A percentile compares a stretch with the other conserved stretches of the same genome.
These are phyloP conservation scores for Orchesella cincta DNA, from an alignment of 1,140 invertebrate species.

Conservation along the genomic window DNA sequence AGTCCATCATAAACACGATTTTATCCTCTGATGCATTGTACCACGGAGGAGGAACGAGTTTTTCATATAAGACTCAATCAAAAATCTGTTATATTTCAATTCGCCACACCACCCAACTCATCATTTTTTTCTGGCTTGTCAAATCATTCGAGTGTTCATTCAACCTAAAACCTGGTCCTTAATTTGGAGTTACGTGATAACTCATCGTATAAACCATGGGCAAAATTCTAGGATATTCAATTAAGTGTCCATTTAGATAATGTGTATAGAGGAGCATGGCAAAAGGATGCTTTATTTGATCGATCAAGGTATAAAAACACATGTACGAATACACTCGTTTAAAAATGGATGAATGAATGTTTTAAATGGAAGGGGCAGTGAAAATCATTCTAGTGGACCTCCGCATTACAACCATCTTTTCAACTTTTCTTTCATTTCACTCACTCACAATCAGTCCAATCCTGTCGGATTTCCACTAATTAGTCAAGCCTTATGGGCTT, in stretches of 20 bases:
- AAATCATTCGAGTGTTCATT: neutral
- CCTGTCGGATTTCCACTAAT: slow-evolving; percentile 15
- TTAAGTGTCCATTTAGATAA: slow-evolving; percentile 3
- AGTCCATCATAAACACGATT: neutral
- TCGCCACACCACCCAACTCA: slow-evolving; percentile 16
- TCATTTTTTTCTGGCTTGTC: slow-evolving; percentile 9
- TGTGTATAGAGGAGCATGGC: neutral
- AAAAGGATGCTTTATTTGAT: too few relatives aligned
- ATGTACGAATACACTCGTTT: too few relatives aligned
- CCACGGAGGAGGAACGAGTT: too few relatives aligned
- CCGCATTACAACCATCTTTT: too few relatives aligned
- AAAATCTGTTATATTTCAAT: neutral
- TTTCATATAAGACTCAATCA: too few relatives aligned
- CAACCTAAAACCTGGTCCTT: neutral
- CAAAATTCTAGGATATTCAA: neutral
- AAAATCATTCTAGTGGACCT: neutral
- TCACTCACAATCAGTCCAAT: too few relatives aligned
- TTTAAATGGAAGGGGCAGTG: neutral
- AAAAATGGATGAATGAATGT: too few relatives aligned
- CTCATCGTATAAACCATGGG: neutral
- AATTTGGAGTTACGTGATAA: slow-evolving; percentile 19
- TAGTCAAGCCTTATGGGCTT: neutral
- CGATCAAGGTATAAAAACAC: too few relatives aligned
- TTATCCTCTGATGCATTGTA: neutral
- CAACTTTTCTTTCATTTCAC: too few relatives aligned